Evolutionary conservation across 2,113 vertebrate species (phyloP).

Genomic region (Dasyornis broadbenti): DNA sequence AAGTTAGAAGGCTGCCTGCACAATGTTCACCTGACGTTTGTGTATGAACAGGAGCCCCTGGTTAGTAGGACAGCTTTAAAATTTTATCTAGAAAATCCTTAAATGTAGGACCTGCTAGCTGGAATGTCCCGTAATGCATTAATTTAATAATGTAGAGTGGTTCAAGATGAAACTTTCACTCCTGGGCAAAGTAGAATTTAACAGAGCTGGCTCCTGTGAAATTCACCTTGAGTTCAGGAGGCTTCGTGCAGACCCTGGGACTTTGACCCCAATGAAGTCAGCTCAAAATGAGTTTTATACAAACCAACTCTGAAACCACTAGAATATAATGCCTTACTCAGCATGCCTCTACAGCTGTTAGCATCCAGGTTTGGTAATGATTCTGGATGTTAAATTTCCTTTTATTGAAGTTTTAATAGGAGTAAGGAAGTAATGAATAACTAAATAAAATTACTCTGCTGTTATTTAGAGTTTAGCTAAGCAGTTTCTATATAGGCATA

Average conservation of each 20-base stretch:
- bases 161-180: not conserved
- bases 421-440: not conserved
- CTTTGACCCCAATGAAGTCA: not conserved
- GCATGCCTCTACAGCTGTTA: not conserved
- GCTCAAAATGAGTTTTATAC: not conserved
- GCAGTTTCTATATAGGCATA: not conserved
- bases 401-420: not conserved
- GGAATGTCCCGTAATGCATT: not conserved
- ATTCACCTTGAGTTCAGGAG: not conserved
- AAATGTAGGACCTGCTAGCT: not conserved
- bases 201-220: not conserved
- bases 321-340: not conserved
- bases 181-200: not conserved
- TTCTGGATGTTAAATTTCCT: not conserved
- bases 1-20: not conserved
- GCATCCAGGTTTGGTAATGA: not conserved
- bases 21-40: not conserved
- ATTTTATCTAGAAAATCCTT: not conserved
- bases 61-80: not conserved
- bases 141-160: not conserved
- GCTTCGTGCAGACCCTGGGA: not conserved
- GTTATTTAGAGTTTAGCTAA: not conserved
- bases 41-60: not conserved
- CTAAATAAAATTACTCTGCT: not conserved
- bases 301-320: not conserved